Conservation (phyloP, 2,113 vertebrate genomes). For the Carollia perspicillata region DNA sequence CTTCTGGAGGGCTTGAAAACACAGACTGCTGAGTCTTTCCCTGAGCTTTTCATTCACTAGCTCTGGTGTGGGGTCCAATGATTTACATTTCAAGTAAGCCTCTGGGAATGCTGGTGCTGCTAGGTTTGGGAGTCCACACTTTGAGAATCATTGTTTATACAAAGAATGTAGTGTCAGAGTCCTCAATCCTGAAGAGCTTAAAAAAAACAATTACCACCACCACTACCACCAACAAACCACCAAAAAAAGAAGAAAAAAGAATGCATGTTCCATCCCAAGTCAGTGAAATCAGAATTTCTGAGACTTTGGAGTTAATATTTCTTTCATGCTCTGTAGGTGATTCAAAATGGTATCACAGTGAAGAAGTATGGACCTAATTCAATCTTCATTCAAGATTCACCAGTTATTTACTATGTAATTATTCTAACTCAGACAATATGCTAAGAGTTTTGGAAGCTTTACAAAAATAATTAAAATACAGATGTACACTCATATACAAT, state of each 20-base stretch:
- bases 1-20: neutral
- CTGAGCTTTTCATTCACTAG: neutral
- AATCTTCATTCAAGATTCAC: neutral
- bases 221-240: neutral
- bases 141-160: neutral
- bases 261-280: neutral
- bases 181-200: neutral
- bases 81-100: neutral
- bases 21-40: neutral
- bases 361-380: neutral
- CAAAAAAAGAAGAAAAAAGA: neutral
- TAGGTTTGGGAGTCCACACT: neutral
- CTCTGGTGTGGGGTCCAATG: neutral
- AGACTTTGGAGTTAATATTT: neutral
- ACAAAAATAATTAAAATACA: slow-evolving; percentile 50
- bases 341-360: neutral
- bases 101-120: neutral
- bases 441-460: neutral
- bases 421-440: neutral
- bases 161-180: neutral
- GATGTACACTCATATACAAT: neutral
- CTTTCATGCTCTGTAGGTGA: neutral
- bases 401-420: neutral
- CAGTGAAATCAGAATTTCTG: neutral
- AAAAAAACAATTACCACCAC: neutral